A percentile compares a stretch with the other conserved stretches of the same genome.
phyloP scores from a whole-genome alignment of 2,797 vertebrate species.

The Capromys pilorides region DNA sequence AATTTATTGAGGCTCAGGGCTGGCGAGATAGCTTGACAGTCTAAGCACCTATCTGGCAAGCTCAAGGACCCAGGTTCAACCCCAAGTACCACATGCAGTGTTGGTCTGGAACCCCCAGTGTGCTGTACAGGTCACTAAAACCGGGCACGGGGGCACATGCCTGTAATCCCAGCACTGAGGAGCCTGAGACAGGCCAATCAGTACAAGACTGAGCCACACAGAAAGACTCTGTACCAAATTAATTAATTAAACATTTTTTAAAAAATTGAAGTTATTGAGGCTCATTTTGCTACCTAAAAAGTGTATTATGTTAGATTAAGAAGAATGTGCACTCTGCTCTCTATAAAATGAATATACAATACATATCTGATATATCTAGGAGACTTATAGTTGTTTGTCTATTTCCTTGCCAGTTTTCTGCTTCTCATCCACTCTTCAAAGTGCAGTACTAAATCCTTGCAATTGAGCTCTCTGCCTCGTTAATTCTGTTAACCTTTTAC shows the following conservation, averaged over 20 bases:
- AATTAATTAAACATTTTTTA: no score
- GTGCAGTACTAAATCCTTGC: not conserved
- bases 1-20: not conserved
- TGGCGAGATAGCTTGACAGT: no score
- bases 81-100: no score
- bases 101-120: no score
- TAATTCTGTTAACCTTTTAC: not conserved
- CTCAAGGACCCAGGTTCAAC: no score
- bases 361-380: not conserved
- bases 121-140: no score
- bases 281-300: not conserved
- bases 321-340: not conserved
- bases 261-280: not conserved
- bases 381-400: not conserved
- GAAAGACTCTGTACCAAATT: no score
- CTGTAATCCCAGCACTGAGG: no score
- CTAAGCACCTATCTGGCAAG: no score
- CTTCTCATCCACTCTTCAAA: not conserved
- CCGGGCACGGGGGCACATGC: no score
- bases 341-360: not conserved
- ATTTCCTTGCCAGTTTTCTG: not conserved
- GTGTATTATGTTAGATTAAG: not conserved
- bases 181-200: no score
- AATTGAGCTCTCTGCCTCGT: not conserved
- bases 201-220: no score